Evolutionary conservation across 1,140 invertebrate species (phyloP).

Genomic region (Eupristina koningsbergeri): DNA sequence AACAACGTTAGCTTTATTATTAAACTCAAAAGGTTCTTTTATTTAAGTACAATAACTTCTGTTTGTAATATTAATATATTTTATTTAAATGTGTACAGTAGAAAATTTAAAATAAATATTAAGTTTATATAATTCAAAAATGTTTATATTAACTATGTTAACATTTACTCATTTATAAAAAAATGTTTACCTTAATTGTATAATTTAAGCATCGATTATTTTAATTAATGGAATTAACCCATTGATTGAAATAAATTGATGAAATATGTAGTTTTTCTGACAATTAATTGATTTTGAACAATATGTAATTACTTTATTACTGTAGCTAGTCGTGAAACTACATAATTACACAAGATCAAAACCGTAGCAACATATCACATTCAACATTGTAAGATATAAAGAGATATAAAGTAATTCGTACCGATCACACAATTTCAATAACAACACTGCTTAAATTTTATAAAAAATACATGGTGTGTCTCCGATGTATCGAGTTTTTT

Average conservation of each 20-base stretch:
- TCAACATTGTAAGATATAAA: neutral
- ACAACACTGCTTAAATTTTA: neutral
- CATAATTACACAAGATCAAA: neutral
- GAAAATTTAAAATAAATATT: no score
- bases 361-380: neutral
- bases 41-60: neutral
- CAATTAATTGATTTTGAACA: neutral
- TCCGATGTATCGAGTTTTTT: no score
- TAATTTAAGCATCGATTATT: neutral
- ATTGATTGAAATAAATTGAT: neutral
- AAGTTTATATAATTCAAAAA: neutral
- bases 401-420: conserved; percentile 12
- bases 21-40: neutral
- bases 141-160: neutral
- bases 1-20: no score
- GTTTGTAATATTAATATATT: neutral
- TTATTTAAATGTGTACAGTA: no score
- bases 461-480: no score
- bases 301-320: neutral
- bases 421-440: conserved; percentile 24
- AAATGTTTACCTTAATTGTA: neutral
- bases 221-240: neutral
- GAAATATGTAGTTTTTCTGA: neutral
- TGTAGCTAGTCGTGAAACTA: neutral
- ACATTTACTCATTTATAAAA: no score